phyloP scores from a whole-genome alignment of 2,888 invertebrate species.

The Agrenia bidenticulata region DNA sequence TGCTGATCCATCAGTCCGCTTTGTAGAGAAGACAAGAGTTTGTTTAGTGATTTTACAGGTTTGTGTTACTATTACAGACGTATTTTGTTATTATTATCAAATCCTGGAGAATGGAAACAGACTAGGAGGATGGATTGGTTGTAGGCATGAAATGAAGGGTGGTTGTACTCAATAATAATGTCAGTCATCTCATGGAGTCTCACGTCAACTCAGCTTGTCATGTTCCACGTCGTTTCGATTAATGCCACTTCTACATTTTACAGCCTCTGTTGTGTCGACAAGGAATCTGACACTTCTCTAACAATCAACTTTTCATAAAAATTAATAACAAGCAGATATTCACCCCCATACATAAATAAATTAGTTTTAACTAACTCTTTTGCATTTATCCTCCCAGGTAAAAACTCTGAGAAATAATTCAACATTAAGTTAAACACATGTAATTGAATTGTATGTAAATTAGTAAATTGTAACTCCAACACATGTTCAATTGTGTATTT shows the following conservation, averaged over 20 bases:
- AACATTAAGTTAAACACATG: slow-evolving; percentile 1
- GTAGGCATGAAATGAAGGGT: slow-evolving; percentile 22
- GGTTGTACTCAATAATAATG: slow-evolving; percentile 41
- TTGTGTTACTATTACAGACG: no score
- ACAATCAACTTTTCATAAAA: slow-evolving; percentile 9
- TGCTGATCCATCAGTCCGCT: no score
- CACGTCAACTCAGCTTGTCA: slow-evolving; percentile 40
- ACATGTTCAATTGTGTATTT: no score
- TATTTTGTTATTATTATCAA: not conserved
- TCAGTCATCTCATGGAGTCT: slow-evolving; percentile 44
- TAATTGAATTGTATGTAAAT: slow-evolving; percentile 20
- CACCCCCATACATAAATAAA: slow-evolving; percentile 8
- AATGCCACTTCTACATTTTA: slow-evolving; percentile 46
- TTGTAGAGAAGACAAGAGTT: no score
- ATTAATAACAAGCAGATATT: slow-evolving; percentile 12
- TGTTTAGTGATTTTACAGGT: no score
- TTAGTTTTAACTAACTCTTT: slow-evolving; percentile 8
- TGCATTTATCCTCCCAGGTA: slow-evolving; percentile 9
- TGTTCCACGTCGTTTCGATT: slow-evolving; percentile 50
- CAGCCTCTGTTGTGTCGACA: slow-evolving; percentile 16
- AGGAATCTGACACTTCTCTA: slow-evolving; percentile 15
- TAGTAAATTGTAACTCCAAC: not conserved
- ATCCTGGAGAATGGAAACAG: not conserved
- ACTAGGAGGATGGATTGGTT: slow-evolving; percentile 5
- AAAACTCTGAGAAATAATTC: not conserved